A percentile compares a stretch with the other conserved stretches of the same genome.
These are phyloP conservation scores for Blera fallax DNA, from an alignment of 2,888 invertebrate species.

Conservation along the genomic window DNA sequence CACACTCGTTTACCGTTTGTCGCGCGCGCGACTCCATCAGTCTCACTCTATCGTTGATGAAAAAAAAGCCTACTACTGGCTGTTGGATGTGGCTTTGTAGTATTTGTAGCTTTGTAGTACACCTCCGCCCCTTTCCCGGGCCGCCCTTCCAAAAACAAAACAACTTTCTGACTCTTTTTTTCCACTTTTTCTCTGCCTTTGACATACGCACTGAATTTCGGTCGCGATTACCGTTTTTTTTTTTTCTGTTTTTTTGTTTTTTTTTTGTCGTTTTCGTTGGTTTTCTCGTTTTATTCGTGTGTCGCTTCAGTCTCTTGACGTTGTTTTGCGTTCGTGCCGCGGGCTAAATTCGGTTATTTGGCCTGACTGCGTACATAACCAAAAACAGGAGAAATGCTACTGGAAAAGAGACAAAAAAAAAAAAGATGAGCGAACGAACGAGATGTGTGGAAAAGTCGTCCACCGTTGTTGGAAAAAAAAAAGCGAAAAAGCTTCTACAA, in stretches of 20 bases:
- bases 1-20: conserved; percentile 65
- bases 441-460: conserved; percentile 40
- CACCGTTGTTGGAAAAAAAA: conserved; percentile 27
- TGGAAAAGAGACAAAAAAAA: conserved; percentile 28
- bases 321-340: conserved; percentile 37
- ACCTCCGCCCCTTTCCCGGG: background rate
- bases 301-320: background rate
- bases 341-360: conserved; percentile 50
- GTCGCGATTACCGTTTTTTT: conserved; percentile 51
- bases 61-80: background rate
- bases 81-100: conserved; percentile 35
- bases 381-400: conserved; percentile 61
- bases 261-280: conserved; percentile 11
- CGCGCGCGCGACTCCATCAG: conserved; percentile 53
- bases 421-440: conserved; percentile 21
- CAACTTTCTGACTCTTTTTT: background rate
- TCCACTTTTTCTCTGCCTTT: background rate
- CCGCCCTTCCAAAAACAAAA: background rate
- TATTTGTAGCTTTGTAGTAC: conserved; percentile 33
- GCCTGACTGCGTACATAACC: conserved; percentile 49
- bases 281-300: conserved; percentile 15
- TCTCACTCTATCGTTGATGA: background rate
- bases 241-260: conserved; percentile 34
- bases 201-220: conserved; percentile 57
- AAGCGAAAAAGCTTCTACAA: conserved; percentile 41